These are phyloP conservation scores for Bos taurus DNA, from an alignment of 2,113 vertebrate genomes.

Conservation along the genomic window DNA sequence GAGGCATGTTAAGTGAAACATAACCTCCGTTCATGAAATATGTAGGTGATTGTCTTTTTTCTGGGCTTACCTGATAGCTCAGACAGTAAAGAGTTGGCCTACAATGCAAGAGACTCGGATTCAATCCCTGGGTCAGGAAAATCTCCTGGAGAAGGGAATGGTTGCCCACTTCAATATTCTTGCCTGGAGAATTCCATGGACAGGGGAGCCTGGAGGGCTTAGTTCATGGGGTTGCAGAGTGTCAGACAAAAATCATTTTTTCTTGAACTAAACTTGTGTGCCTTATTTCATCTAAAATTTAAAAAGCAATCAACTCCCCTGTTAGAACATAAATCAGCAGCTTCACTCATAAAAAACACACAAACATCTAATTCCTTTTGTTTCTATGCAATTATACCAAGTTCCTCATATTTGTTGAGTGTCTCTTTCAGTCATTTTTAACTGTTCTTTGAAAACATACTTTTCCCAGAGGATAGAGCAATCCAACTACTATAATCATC, in stretches of 20 bases:
- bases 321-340: neutral
- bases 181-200: neutral
- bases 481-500: neutral
- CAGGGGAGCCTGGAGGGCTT: neutral
- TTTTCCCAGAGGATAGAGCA: neutral
- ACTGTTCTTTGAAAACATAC: neutral
- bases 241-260: neutral
- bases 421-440: neutral
- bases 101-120: neutral
- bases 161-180: neutral
- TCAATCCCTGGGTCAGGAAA: neutral
- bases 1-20: neutral
- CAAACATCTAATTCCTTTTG: neutral
- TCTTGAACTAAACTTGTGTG: neutral
- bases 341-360: neutral
- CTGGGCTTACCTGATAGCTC: neutral
- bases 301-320: neutral
- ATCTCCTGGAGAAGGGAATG: neutral
- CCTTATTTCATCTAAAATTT: neutral
- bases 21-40: neutral
- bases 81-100: neutral
- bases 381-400: neutral
- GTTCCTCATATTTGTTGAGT: neutral
- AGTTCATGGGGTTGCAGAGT: neutral
- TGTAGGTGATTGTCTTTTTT: neutral